These are phyloP conservation scores for Prolemur simus DNA, from an alignment of 2,113 vertebrate species.

Conservation along the genomic window DNA sequence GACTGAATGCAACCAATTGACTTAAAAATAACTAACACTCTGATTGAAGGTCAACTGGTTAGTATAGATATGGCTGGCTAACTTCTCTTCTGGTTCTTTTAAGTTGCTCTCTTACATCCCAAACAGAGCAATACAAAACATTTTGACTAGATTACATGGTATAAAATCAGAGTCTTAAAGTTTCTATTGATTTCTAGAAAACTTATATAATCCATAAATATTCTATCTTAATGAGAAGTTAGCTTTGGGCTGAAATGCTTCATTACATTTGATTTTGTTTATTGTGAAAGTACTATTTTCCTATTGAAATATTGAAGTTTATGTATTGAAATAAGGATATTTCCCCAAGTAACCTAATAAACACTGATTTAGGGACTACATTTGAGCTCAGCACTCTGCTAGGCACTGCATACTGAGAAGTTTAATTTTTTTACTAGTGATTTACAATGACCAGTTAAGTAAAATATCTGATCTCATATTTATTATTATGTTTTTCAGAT, in stretches of 20 bases:
- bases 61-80: not conserved
- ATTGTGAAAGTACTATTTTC: conserved; percentile 9
- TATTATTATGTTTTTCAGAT: conserved; percentile 36
- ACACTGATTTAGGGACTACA: not conserved
- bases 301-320: conserved; percentile 13
- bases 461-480: not conserved
- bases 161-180: not conserved
- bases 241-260: not conserved
- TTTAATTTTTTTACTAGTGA: not conserved
- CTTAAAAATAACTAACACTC: not conserved
- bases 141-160: not conserved
- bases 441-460: conserved; percentile 9
- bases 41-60: not conserved
- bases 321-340: not conserved
- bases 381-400: not conserved
- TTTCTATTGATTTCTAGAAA: conserved; percentile 42
- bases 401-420: not conserved
- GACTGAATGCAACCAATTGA: not conserved
- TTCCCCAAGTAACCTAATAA: conserved; percentile 10
- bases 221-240: not conserved
- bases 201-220: not conserved
- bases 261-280: conserved; percentile 48
- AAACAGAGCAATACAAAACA: not conserved
- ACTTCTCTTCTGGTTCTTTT: not conserved
- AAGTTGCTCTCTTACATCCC: not conserved